A percentile compares a stretch with the other conserved stretches of the same genome.
Evolutionary conservation across 1,140 invertebrate genomes (phyloP).

Genomic region (Rhyzopertha dominica): DNA sequence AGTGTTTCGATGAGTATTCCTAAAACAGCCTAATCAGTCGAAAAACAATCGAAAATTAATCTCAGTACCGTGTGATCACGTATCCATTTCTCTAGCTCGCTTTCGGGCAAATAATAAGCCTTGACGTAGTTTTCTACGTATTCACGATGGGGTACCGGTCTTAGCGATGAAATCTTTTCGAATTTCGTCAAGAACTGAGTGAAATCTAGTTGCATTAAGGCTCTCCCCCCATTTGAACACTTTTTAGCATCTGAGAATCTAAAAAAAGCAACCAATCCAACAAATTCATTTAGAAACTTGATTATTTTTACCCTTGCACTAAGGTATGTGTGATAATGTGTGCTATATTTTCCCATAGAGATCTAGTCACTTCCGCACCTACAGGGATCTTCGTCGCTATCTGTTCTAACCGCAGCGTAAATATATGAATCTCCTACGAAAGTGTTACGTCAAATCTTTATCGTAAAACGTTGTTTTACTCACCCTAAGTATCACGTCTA

Average conservation of each 20-base stretch:
- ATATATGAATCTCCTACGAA: slow-evolving; percentile 70
- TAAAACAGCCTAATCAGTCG: slow-evolving; percentile 42
- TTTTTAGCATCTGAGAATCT: slow-evolving; percentile 87
- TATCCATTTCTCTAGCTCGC: slow-evolving; percentile 84
- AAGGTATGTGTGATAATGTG: slow-evolving; percentile 78
- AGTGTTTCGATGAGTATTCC: slow-evolving; percentile 86
- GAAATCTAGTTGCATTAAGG: slow-evolving; percentile 97
- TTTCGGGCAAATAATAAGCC: slow-evolving; percentile 90
- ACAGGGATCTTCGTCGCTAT: slow-evolving; percentile 62
- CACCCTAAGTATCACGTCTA: slow-evolving; percentile 65
- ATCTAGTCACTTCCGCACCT: slow-evolving; percentile 60
- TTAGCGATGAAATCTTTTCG: slow-evolving; percentile 74
- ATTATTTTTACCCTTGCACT: slow-evolving; percentile 94
- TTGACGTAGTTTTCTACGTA: slow-evolving; percentile 95
- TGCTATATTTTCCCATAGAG: slow-evolving; percentile 84
- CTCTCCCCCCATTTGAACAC: slow-evolving; percentile 93
- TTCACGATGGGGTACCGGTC: slow-evolving; percentile 81
- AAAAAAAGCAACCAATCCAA: slow-evolving; percentile 26
- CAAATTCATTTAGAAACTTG: slow-evolving; percentile 28
- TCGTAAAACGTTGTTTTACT: too few species aligned
- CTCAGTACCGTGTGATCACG: slow-evolving; percentile 65
- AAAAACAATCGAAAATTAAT: slow-evolving; percentile 3
- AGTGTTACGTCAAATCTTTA: too few species aligned
- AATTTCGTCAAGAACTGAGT: slow-evolving; percentile 90
- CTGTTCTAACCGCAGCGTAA: slow-evolving; percentile 70